Conservation (phyloP, 2,888 invertebrate genomes). For the Neoscelio sp. region DNA sequence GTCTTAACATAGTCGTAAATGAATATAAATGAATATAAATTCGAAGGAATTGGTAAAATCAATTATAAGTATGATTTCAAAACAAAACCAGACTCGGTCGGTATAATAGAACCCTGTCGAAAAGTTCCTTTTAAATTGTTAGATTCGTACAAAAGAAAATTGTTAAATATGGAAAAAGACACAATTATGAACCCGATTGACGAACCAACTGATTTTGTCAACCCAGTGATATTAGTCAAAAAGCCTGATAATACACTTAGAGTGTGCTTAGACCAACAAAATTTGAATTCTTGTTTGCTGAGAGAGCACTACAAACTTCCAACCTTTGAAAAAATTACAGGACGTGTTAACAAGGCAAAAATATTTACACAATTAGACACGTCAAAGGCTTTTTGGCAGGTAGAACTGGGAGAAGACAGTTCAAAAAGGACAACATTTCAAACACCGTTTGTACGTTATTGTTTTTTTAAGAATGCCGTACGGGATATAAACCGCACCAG, state of each 20-base stretch:
- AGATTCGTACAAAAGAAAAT: conserved; percentile 6
- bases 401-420: conserved; percentile 70
- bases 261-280: conserved; percentile 40
- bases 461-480: conserved; percentile 57
- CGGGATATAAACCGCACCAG: conserved; percentile 64
- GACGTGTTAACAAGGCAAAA: conserved; percentile 5
- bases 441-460: conserved; percentile 71
- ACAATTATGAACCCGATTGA: conserved; percentile 43
- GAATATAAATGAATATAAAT: too few species aligned
- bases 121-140: conserved; percentile 41
- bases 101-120: conserved; percentile 31
- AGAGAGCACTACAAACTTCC: conserved; percentile 33
- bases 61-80: conserved; percentile 59
- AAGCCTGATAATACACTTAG: conserved; percentile 35
- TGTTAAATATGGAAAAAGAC: conserved; percentile 39
- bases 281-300: conserved; percentile 24
- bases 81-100: conserved; percentile 36
- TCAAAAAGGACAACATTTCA: conserved; percentile 72
- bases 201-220: conserved; percentile 61
- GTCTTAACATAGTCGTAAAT: too few species aligned
- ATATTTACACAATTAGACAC: conserved; percentile 23
- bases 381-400: conserved; percentile 69
- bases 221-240: conserved; percentile 59
- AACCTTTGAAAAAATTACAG: conserved; percentile 39
- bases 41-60: conserved; percentile 51